Conservation (phyloP, 2,888 invertebrate species). For the Noctuana brunneofusca region DNA sequence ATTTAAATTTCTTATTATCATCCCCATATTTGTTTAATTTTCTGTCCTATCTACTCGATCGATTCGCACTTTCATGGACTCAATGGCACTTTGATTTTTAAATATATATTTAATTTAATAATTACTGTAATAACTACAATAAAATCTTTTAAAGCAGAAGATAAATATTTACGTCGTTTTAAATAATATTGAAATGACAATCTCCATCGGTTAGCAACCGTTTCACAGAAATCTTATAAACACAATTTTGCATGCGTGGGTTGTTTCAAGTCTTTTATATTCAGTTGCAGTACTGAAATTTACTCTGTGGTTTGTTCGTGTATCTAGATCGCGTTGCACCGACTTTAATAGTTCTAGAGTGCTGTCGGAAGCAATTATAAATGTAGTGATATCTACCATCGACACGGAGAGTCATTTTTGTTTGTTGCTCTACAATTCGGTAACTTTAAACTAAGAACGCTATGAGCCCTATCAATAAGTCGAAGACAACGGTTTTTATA, state of each 20-base stretch:
- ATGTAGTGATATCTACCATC: slow-evolving; percentile 34
- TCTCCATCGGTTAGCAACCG: not conserved
- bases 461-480: not conserved
- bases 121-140: too few relatives aligned
- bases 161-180: too few relatives aligned
- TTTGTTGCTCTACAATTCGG: not conserved
- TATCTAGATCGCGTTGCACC: slow-evolving; percentile 18
- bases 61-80: too few relatives aligned
- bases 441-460: not conserved
- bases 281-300: slow-evolving; percentile 4
- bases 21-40: too few relatives aligned
- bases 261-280: slow-evolving; percentile 9
- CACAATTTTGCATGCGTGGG: slow-evolving; percentile 1
- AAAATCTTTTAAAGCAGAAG: too few relatives aligned
- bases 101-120: too few relatives aligned
- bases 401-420: slow-evolving; percentile 29
- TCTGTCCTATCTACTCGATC: too few relatives aligned
- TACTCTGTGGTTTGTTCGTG: slow-evolving; percentile 20
- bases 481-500: not conserved
- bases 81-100: too few relatives aligned
- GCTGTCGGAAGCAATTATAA: slow-evolving; percentile 39
- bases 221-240: not conserved
- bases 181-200: not conserved
- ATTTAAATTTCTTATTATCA: too few relatives aligned
- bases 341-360: slow-evolving; percentile 18